Conservation (phyloP, 1,140 invertebrate species). For the Geopemphigus sp. region DNA sequence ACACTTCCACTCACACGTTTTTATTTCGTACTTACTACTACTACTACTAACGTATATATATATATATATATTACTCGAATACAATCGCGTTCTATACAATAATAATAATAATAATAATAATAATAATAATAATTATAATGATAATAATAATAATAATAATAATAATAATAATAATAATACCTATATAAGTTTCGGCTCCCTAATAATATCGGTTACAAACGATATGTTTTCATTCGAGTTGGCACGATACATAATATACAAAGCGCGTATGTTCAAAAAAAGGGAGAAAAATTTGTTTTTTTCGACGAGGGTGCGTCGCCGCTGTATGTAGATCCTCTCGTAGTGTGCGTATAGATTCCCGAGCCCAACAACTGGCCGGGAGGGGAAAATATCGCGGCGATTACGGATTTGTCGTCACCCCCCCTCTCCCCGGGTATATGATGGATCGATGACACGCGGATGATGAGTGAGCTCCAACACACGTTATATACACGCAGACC, state of each 20-base stretch:
- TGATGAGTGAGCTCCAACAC: conserved; percentile 38
- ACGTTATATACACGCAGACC: background rate
- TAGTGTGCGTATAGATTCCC: no score
- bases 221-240: conserved; percentile 46
- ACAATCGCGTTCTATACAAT: conserved; percentile 14
- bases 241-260: conserved; percentile 2
- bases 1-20: no score
- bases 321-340: no score
- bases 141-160: conserved; percentile 19
- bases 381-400: conserved; percentile 28
- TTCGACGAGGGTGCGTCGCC: conserved; percentile 10
- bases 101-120: no score
- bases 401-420: conserved; percentile 48
- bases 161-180: conserved; percentile 14
- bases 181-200: conserved; percentile 22
- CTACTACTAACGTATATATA: background rate
- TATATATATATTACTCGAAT: background rate
- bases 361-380: background rate
- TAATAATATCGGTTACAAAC: conserved; percentile 47
- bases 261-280: conserved; percentile 5
- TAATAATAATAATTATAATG: no score
- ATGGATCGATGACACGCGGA: conserved; percentile 47
- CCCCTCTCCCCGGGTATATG: conserved; percentile 8
- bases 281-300: conserved; percentile 31
- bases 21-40: background rate